Evolutionary conservation across 2,113 vertebrate species (phyloP), one percentile per base, ranked within the genome.

Genomic region (Columbina picui): DNA sequence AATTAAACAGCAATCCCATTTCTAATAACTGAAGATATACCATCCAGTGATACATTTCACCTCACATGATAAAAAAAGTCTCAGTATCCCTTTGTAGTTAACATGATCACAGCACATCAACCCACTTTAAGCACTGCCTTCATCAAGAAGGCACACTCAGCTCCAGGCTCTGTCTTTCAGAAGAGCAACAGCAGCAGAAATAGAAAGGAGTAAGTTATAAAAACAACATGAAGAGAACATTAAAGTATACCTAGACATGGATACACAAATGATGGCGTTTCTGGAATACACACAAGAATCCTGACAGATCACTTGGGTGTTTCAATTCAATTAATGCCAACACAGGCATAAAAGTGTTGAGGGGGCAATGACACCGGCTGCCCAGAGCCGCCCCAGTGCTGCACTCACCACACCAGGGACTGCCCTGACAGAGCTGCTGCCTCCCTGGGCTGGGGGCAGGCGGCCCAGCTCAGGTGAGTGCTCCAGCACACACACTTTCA

Each of bases 401-500:
- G 12, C 2, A 7, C 3, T 7, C 29, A 19, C 17, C 12, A 10
- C 6, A 12, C 2, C 12, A 20, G n/a, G 10, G 27, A 4, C 17
- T 4, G 7, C 12, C 1, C 22, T 2, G 2, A 6, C 23, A 4
- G 21, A 36, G 10, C 20, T 7, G 5, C 10, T 39, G 2, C 29
- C 39, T 30, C 20, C 30, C 10, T 1, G 0, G 23, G n/a, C 10
- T 1, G 1, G 43, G 17, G 6, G 2, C 3, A 3, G 14, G 7
- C 26, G 29, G 1, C 22, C 53, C 18, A 8, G 0, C 45, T 15
- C 10, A 1, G 3, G 21, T 0, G 10, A 6, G 12, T 3, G 0
- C 34, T 17, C 5, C 3, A 6, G 39, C 52, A 27, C 14, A 1
- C 0, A 0, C 4, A 16, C 3, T 1, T 9, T 22, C 4, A 0